Evolutionary conservation across 1,140 invertebrate genomes (phyloP), one percentile per base, ranked within the genome.

Genomic region (Dendroctonus ponderosae): DNA sequence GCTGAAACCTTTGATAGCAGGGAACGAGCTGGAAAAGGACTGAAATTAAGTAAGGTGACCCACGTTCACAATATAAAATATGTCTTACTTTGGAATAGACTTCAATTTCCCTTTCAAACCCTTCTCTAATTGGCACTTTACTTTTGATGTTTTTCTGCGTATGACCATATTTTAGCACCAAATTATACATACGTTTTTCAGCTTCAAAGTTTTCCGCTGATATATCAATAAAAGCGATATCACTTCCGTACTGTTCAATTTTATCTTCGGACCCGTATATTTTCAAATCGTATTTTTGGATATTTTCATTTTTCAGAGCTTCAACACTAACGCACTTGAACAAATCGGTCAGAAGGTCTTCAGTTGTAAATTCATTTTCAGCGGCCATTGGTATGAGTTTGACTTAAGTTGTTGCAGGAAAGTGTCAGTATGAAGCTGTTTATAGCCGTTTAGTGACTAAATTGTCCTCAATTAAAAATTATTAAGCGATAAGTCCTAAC

Each of bases 101-200:
- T 37, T 61, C 62, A 41, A 69, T 65, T 46, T 69, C 67, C 40
- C 62, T 59, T 52, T 54, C 38, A 63, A 60, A 69, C 49, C 44
- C 57, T 44, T 60, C 62, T 46, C 56, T 50, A 42, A 69, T 48
- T 7, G 58, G 58, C 38, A 69, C 8, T 42, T 61, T 63, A 48
- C 65, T 57, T 12, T n/a, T 54, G 7, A 68, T 14, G 6, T 59
- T 50, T 39, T 57, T 61, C 8, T 59, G 42, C 39, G 49, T 61
- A 44, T 71, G 67, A 15, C 66, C 53, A 51, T 61, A 65, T 42
- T 71, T 71, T 6, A 71, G 38, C 26, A 68, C 51, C 56, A 71
- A 57, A 69, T 66, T 62, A 50, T 66, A 58, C 7, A 40, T 50
- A n/a, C 54, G 12, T 26, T 50, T 49, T 26, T 63, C 14, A 5